Base-by-base conservation (phyloP, 1,140 invertebrate genomes). In the Elysia chlorotica region DNA sequence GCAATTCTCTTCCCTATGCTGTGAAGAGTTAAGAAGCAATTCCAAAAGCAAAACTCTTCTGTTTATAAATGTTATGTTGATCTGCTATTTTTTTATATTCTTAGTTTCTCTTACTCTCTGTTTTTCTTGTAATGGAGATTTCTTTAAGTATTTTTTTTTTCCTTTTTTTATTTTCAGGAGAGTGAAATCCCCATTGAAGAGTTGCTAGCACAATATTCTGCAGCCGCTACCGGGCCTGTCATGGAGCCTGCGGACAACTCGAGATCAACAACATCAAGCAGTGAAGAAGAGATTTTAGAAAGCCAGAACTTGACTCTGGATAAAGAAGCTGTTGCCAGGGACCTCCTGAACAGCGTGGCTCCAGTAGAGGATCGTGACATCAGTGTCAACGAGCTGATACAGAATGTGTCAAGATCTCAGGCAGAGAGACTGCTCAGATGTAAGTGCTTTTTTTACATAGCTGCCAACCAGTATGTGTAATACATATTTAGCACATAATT, bases 141-240 rank as follows among this genome's bases (percentile, higher is more conserved):
- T n/a, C n/a, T n/a, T n/a, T n/a, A n/a, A n/a, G n/a, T n/a, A n/a
- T n/a, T n/a, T n/a, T n/a, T n/a, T n/a, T n/a, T n/a, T n/a, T n/a
- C n/a, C n/a, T n/a, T 5, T 5, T 41, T 33, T 35, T 53, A 33
- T 10, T 74, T 82, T 10, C 78, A 90, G 88, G 89, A 90, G 81
- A 86, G 88, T 69, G 94, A 97, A 88, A 98, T 98, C 94, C 96
- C 96, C 74, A 90, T 98, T 76, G 95, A 97, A 82, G 93, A 96
- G 85, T 88, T 98, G 62, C 88, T 98, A 76, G 94, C 94, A 14
- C 91, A 96, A 87, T 97, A 96, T 88, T 93, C 93, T 75, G 84
- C 87, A 19, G 85, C 80, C 68, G 86, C 84, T 19, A n/a, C n/a
- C n/a, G 87, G 86, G 17, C 89, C 89, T 6, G 88, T 89, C 6